Evolutionary conservation across 2,113 vertebrate genomes (phyloP), one percentile per base, ranked within the genome.

Genomic region (Brachypodius melanocephalos): DNA sequence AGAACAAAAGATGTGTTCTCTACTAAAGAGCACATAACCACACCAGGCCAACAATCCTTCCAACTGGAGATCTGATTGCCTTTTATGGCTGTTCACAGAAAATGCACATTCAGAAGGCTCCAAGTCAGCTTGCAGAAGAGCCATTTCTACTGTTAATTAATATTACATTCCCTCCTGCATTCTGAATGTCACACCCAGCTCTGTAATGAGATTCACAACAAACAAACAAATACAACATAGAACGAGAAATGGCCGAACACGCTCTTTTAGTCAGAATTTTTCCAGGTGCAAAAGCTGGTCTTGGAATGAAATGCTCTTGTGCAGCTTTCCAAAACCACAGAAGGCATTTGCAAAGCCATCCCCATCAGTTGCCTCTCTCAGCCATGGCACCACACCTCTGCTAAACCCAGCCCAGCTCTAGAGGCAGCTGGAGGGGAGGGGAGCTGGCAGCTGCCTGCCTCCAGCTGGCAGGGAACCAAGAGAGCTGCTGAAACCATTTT

Each of bases 401-500:
- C 75, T 87, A 78, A 89, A 82, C 29, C 62, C 81, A 91, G 54
- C 77, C 45, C 16, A 62, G 38, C 31, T 72, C 89, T 6, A 74
- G 83, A 72, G 74, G 68, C 91, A 96, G 91, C 89, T 92, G 93
- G 80, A 93, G 45, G 62, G 89, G 87, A 79, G 81, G 84, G 69
- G 42, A 94, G 32, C 34, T 78, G 94, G 89, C 90, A 89, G 61
- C 68, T 52, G 15, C 9, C 14, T 48, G 46, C 65, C 55, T 94
- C 21, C 76, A 94, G 59, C 73, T 96, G 91, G 76, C 93, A 82
- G 32, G 29, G 25, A 40, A 32, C n/a, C 36, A 38, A n/a, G 45
- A 46, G 46, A 43, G 51, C 32, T 68, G 66, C 49, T 52, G 68
- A 89, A 92, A 86, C 25, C 24, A 72, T 48, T 77, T 90, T 29